Conservation (phyloP, 1,140 invertebrate genomes). For the Bombus impatiens region DNA sequence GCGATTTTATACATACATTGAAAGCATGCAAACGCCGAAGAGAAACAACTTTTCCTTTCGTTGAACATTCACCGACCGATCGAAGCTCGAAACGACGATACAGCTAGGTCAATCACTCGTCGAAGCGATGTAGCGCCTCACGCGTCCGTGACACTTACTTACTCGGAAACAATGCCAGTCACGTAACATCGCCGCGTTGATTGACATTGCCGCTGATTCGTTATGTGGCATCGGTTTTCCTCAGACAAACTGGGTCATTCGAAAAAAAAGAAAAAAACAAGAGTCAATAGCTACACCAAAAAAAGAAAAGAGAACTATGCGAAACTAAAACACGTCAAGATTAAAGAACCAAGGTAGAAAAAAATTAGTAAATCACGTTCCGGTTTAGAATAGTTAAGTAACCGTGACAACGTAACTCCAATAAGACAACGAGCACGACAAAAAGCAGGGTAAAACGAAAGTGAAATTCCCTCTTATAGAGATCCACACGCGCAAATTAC, state of each 20-base stretch:
- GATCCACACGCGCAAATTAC: background rate
- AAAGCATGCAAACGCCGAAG: background rate
- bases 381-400: conserved; percentile 19
- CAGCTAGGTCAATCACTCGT: conserved; percentile 65
- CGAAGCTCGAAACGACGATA: background rate
- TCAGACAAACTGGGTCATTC: conserved; percentile 10
- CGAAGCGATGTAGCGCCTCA: conserved; percentile 42
- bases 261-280: too few relatives aligned
- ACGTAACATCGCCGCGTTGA: conserved; percentile 60
- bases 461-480: background rate
- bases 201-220: conserved; percentile 56
- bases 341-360: background rate
- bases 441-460: background rate
- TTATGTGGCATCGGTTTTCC: conserved; percentile 28
- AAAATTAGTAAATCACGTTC: background rate
- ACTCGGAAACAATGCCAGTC: conserved; percentile 63
- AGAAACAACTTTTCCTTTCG: background rate
- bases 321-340: background rate
- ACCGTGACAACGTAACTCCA: conserved; percentile 11
- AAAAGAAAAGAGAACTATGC: background rate
- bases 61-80: background rate
- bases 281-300: background rate
- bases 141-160: conserved; percentile 63
- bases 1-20: background rate
- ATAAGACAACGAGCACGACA: background rate